Conservation (phyloP, 1,140 invertebrate genomes). For the Orchestia grillus region DNA sequence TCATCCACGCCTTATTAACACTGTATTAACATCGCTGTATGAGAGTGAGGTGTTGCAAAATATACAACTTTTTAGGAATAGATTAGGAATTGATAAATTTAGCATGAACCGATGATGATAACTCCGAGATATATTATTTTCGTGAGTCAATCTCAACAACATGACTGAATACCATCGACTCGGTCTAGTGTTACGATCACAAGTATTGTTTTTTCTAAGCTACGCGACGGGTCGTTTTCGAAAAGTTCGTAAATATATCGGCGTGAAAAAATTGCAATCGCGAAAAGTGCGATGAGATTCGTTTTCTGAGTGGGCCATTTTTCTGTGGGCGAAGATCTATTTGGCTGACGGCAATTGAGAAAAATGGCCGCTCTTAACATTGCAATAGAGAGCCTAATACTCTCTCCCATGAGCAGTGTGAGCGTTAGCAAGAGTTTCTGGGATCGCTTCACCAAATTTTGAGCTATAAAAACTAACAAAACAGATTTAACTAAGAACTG, state of each 20-base stretch:
- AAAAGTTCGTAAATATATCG: not conserved
- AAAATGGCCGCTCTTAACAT: not conserved
- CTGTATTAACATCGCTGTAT: too few species aligned
- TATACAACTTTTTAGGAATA: too few species aligned
- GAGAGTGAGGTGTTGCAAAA: too few species aligned
- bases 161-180: too few species aligned
- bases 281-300: not conserved
- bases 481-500: not conserved
- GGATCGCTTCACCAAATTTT: not conserved
- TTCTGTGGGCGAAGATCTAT: not conserved
- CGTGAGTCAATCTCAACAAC: too few species aligned
- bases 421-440: not conserved
- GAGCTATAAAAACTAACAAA: not conserved
- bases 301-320: not conserved
- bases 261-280: not conserved
- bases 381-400: not conserved
- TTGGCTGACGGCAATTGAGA: not conserved
- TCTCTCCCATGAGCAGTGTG: not conserved
- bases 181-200: too few species aligned
- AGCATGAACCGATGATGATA: too few species aligned
- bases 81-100: too few species aligned
- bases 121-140: too few species aligned
- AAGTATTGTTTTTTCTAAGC: not conserved
- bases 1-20: too few species aligned
- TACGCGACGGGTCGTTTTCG: not conserved